A percentile compares a stretch with the other conserved stretches of the same genome.
Evolutionary conservation across 2,113 vertebrate genomes (phyloP).

Genomic region (Rhinolophus sinicus): DNA sequence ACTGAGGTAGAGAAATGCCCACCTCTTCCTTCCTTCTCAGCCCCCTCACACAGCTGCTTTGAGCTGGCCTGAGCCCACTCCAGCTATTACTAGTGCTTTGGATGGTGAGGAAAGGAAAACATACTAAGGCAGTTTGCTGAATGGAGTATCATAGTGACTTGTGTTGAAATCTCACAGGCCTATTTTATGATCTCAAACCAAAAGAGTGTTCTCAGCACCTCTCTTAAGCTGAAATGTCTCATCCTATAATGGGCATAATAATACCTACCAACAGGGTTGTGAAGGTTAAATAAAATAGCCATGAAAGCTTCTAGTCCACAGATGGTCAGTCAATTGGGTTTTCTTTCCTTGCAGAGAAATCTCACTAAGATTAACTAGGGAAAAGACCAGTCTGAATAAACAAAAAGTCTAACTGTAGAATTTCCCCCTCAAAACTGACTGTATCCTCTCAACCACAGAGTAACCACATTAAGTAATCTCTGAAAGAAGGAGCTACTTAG

Average conservation of each 20-base stretch:
- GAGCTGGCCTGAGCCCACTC: too few species aligned
- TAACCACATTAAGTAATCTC: neutral
- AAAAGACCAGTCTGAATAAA: neutral
- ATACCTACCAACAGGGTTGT: neutral
- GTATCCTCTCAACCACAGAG: neutral
- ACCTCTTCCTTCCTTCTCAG: too few species aligned
- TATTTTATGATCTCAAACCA: neutral
- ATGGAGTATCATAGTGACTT: neutral
- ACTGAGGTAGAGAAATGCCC: neutral
- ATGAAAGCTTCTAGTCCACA: neutral
- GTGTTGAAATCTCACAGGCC: neutral
- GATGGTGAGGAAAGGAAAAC: neutral
- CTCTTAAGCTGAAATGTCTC: slow-evolving; percentile 9
- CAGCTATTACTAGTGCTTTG: neutral
- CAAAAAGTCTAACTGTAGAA: neutral
- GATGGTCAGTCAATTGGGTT: neutral
- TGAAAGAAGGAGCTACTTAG: neutral
- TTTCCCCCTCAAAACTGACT: neutral
- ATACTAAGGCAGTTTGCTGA: neutral
- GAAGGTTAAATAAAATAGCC: slow-evolving; percentile 1
- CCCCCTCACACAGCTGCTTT: neutral
- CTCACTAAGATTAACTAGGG: neutral
- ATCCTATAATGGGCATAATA: neutral
- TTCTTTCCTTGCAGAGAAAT: slow-evolving; percentile 5
- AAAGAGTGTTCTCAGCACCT: neutral